Base-by-base conservation (phyloP, 2,888 invertebrate species). In the Drosophila rubida region DNA sequence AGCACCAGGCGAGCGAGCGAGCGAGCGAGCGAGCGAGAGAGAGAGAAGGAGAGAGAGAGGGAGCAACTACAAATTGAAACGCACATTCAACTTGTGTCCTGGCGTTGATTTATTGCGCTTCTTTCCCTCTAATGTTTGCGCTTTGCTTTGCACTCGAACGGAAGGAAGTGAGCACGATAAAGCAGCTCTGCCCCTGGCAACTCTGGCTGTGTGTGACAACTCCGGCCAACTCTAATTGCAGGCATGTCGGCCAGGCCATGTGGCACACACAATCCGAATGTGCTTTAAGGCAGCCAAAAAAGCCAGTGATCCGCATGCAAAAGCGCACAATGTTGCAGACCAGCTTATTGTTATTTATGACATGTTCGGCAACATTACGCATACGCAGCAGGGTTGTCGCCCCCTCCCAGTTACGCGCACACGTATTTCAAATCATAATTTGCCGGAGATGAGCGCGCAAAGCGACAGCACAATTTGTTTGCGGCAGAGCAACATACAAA, bases 161-260 rank as follows among this genome's bases (percentile, higher is more conserved):
- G 79, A 80, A 81, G 81, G 81, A 81, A 83, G 78, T 86, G 14
- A 30, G 65, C 42, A 35, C 81, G 78, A 81, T 86, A 81, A 81
- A 83, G 57, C 46, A 68, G 66, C 42, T 42, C 53, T 37, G 14
- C 5, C 35, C 7, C 13, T 50, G 42, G 39, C 57, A 65, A 54
- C 60, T 54, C 60, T 61, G n/a, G n/a, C n/a, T n/a, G n/a, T n/a
- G n/a, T n/a, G n/a, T 50, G 42, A 42, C 57, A 65, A 54, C 60
- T 54, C 60, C 55, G 63, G 53, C 60, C 23, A 69, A 65, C 54
- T 72, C 77, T 85, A 79, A 85, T 85, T 85, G 82, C 51, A 37
- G 54, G 25, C 73, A 67, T 72, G 58, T 53, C 48, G 42, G 44
- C 61, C 67, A 74, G 42, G 44, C 61, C 67, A 74, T 72, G 77